phyloP scores from a whole-genome alignment of 2,888 invertebrate species.

The Tenthredo livida region DNA sequence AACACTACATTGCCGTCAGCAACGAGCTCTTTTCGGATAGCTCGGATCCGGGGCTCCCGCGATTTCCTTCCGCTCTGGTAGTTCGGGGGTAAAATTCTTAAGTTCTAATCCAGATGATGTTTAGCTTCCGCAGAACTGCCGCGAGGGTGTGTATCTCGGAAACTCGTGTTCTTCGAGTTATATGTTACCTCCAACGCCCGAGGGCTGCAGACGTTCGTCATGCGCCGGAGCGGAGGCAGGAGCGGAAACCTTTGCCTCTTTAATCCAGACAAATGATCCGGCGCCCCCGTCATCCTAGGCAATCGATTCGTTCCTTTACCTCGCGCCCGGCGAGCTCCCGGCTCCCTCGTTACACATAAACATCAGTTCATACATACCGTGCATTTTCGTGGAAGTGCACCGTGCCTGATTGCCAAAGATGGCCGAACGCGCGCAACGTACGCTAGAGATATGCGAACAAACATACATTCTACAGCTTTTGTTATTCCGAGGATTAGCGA shows the following conservation, averaged over 20 bases:
- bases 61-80: not conserved
- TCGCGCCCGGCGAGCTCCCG: slow-evolving; percentile 3
- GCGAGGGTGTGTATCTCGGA: slow-evolving; percentile 22
- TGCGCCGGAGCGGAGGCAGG: not conserved
- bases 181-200: not conserved
- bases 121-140: slow-evolving; percentile 10
- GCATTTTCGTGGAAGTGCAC: too few relatives aligned
- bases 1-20: not conserved
- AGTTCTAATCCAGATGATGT: slow-evolving; percentile 31
- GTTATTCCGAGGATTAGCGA: too few relatives aligned
- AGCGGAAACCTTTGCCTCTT: slow-evolving; percentile 51
- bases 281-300: slow-evolving; percentile 57
- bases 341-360: slow-evolving; percentile 38
- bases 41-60: not conserved
- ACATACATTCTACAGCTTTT: too few relatives aligned
- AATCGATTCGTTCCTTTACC: slow-evolving; percentile 41
- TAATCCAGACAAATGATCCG: slow-evolving; percentile 72
- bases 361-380: not conserved
- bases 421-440: too few relatives aligned
- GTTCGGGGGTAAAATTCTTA: slow-evolving; percentile 32
- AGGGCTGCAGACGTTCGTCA: slow-evolving; percentile 8
- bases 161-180: slow-evolving; percentile 16
- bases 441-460: too few relatives aligned
- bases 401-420: too few relatives aligned
- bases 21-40: not conserved